Evolutionary conservation across 2,113 vertebrate genomes (phyloP).

Genomic region (Nansenia antarctica): DNA sequence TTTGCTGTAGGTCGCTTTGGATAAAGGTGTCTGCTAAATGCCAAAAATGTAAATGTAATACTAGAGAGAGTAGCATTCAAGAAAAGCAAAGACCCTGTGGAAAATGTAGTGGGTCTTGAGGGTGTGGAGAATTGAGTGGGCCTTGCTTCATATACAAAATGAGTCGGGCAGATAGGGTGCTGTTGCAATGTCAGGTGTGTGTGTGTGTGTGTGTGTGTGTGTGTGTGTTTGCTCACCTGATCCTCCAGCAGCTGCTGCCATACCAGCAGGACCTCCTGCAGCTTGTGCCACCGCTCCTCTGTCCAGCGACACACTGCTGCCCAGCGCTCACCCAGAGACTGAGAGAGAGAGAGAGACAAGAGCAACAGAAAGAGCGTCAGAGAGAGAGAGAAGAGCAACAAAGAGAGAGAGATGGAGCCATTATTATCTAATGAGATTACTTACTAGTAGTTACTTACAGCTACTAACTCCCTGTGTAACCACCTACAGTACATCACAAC

Average conservation of each 20-base stretch:
- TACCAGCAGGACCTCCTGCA: conserved; percentile 85
- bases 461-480: no score
- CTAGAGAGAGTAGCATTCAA: background rate
- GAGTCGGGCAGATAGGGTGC: no score
- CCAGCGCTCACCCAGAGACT: conserved; percentile 96
- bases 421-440: background rate
- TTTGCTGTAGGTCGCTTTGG: no score
- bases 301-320: conserved; percentile 97
- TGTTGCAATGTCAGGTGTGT: background rate
- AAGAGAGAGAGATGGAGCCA: background rate
- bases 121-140: no score
- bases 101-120: no score
- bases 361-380: background rate
- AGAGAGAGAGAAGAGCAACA: background rate
- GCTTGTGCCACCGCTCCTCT: conserved; percentile 86
- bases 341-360: background rate
- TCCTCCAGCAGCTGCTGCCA: conserved; percentile 93
- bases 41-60: no score
- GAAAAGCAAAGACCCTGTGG: background rate
- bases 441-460: background rate
- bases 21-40: no score
- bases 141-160: no score
- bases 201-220: background rate
- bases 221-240: conserved; percentile 76
- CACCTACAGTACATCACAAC: no score